Evolutionary conservation across 2,888 invertebrate genomes (phyloP).

Genomic region (Oeneis ivallda): DNA sequence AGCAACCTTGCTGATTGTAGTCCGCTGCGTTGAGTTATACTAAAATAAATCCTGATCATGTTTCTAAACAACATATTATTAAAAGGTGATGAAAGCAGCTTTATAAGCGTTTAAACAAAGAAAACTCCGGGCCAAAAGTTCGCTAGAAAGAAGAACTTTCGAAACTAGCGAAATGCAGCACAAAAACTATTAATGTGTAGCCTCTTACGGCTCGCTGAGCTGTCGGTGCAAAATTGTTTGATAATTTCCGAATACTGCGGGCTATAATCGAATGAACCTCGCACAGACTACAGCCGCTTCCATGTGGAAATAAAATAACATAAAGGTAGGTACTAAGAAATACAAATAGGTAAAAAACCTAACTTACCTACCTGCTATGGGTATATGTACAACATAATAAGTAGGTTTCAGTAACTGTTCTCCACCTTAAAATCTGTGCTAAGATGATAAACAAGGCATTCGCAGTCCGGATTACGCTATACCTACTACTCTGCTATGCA

Average conservation of each 20-base stretch:
- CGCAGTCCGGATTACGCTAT: too few species aligned
- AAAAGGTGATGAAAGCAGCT: conserved; percentile 13
- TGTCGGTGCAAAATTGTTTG: conserved; percentile 77
- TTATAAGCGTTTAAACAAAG: conserved; percentile 19
- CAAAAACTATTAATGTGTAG: conserved; percentile 78
- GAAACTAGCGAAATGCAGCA: conserved; percentile 65
- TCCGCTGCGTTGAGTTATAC: neutral
- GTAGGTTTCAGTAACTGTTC: too few species aligned
- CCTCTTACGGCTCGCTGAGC: conserved; percentile 71
- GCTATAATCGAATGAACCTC: conserved; percentile 77
- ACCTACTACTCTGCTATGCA: too few species aligned
- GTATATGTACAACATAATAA: too few species aligned
- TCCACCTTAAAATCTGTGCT: too few species aligned
- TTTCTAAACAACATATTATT: conserved; percentile 8
- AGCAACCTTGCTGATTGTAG: neutral
- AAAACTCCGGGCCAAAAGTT: conserved; percentile 19
- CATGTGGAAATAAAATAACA: conserved; percentile 1
- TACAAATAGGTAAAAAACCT: too few species aligned
- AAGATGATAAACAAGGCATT: too few species aligned
- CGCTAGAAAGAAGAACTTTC: conserved; percentile 32
- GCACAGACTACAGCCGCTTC: conserved; percentile 41
- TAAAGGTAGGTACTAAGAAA: neutral
- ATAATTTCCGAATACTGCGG: conserved; percentile 75
- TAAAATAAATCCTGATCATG: neutral
- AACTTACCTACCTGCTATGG: too few species aligned